Percentiles rank a stretch among this genome's conserved stretches.
Conservation (phyloP, 92 coral and sea anemone genomes). For the Virgularia gustaviana region DNA sequence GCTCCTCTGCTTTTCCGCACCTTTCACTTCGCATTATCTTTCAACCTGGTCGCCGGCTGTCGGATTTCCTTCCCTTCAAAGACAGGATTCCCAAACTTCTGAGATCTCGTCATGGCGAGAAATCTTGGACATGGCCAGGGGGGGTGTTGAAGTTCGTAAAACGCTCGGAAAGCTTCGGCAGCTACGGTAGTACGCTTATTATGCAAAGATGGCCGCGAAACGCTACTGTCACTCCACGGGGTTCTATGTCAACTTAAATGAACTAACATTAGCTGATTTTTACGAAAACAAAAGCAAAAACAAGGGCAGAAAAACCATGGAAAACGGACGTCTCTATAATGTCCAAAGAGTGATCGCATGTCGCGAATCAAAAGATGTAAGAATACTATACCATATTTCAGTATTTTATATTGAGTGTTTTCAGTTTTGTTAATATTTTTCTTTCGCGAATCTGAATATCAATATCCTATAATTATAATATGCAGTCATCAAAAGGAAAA, state of each 20-base stretch:
- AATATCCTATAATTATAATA: not conserved
- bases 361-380: slow-evolving; percentile 1
- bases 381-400: not conserved
- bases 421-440: not conserved
- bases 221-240: slow-evolving; percentile 1
- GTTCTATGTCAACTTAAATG: not conserved
- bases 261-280: not conserved
- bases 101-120: no score
- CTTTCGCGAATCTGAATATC: not conserved
- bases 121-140: no score
- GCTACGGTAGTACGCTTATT: not conserved
- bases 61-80: no score
- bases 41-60: no score
- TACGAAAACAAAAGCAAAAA: not conserved
- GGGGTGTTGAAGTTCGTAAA: no score
- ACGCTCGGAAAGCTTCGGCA: slow-evolving; percentile 8
- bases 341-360: not conserved
- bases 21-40: no score
- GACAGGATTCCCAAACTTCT: no score
- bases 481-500: slow-evolving; percentile 38
- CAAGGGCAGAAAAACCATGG: not conserved
- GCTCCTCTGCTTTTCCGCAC: no score
- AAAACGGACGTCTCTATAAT: not conserved
- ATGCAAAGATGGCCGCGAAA: slow-evolving; percentile 4
- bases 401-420: not conserved